Base-by-base conservation (phyloP, 2,113 vertebrate genomes). In the Myotis brandtii region DNA sequence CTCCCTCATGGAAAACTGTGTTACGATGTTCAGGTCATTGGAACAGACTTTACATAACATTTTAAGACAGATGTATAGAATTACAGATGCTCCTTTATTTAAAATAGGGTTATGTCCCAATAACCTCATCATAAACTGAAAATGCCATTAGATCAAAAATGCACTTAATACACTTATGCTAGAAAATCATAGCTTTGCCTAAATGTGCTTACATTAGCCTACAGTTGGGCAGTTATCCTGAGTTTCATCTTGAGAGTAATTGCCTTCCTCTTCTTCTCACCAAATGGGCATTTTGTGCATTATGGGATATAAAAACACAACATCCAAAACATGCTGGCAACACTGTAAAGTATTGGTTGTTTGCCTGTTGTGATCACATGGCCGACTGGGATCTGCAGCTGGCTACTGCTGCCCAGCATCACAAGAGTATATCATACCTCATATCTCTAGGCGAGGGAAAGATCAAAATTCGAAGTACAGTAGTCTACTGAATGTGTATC, bases 11-110 rank as follows among this genome's bases (percentile, higher is more conserved):
- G n/a, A 85, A 95, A 75, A 40, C 50, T 85, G 11, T 82, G 23
- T 62, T 81, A 88, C 86, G 25, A 93, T 17, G 54, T 88, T 76
- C 10, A 66, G n/a, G 18, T 72, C n/a, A 52, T 59, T 95, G n/a
- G 93, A 83, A 69, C 43, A 62, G 46, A 89, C 56, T 80, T 94
- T 64, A 18, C 2, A 10, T 84, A 92, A n/a, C 6, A 77, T 84
- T 9, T 83, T 84, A 73, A 64, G 59, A 50, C 7, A 69, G 4
- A 59, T 77, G 3, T 43, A 76, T 90, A 43, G 27, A 89, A 54
- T 56, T 48, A 52, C 20, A 52, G 18, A 50, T 79, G 32, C 10
- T 79, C 32, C 48, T 13, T 79, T 32, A 34, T 21, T 79, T 79
- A 52, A 79, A 48, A 79, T 73, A 25, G 70, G 70, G 32, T 79